Evolutionary conservation across 2,888 invertebrate genomes (phyloP), one percentile per base, ranked within the genome.

Genomic region (Eristalis tenax): DNA sequence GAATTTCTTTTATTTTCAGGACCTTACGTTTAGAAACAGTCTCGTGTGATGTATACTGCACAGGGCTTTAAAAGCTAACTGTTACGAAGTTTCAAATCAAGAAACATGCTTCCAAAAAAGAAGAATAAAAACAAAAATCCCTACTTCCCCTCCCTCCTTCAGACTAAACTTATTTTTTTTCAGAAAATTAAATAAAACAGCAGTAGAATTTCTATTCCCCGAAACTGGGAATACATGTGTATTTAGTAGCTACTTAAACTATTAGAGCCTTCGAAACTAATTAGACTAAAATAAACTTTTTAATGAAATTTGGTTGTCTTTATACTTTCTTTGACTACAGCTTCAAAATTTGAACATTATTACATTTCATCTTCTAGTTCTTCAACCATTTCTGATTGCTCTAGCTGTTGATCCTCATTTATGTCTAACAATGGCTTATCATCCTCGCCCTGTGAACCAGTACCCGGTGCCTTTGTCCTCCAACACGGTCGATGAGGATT

Each of bases 211-310:
- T 59, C 68, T 65, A 69, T 71, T 35, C 64, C 76, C 73, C 71
- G 10, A 68, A 63, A 40, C 66, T 57, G 76, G 68, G 71, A 73
- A 80, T 57, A 57, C 68, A 77, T 68, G 70, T 82, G 76, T 82
- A 82, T 78, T 78, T 82, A 74, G 57, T 73, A 61, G 76, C 71
- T 65, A 82, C 70, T 66, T 86, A 86, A 82, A 77, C 86, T 86
- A 71, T 71, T 86, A 82, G 78, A 75, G 71, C 66, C 74, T 56
- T 75, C 77, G 64, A 78, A 81, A 38, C 65, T 78, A 65, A 38
- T 82, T 82, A 74, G 70, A 66, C 78, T 74, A 71, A 86, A 86
- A 86, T 86, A 86, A 78, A 50, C 82, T 78, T 78, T 82, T 82
- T 65, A 86, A 86, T 65, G 78, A 78, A 82, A 75, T 23, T 74